These are phyloP conservation scores for Proctacanthus coquilletti DNA, from an alignment of 1,140 invertebrate species.

Conservation along the genomic window DNA sequence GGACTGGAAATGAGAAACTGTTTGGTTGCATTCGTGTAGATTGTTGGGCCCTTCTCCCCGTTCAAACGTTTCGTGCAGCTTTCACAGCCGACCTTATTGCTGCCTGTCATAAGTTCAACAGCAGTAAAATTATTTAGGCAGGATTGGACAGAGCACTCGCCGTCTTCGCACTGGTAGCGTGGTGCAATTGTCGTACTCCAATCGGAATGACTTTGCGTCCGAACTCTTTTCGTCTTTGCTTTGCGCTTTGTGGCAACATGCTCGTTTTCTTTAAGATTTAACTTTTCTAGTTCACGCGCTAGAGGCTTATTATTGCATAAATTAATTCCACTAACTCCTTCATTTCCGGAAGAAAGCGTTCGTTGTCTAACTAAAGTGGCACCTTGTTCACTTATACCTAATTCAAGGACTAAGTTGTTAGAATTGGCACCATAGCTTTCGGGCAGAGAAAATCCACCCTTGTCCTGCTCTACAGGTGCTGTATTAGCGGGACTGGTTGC, in stretches of 20 bases:
- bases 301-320: not conserved
- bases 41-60: conserved; percentile 47
- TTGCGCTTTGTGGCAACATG: not conserved
- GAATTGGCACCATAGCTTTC: too few relatives aligned
- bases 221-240: conserved; percentile 16
- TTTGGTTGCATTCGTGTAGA: conserved; percentile 81
- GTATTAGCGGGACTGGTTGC: conserved; percentile 22
- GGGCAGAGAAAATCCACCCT: too few relatives aligned
- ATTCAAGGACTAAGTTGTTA: conserved; percentile 12
- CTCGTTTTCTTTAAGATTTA: not conserved
- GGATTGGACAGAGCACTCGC: conserved; percentile 69
- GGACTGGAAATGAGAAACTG: conserved; percentile 80
- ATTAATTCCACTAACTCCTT: not conserved
- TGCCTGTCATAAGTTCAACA: conserved; percentile 72
- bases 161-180: conserved; percentile 53
- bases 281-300: not conserved
- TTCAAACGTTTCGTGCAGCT: conserved; percentile 64
- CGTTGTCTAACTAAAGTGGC: conserved; percentile 18
- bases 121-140: conserved; percentile 86
- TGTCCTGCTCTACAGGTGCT: too few relatives aligned
- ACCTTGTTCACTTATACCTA: conserved; percentile 20
- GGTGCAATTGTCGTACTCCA: conserved; percentile 38
- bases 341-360: conserved; percentile 6
- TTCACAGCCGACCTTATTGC: conserved; percentile 86
- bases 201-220: conserved; percentile 26